phyloP scores from a whole-genome alignment of 1,140 invertebrate genomes.

The Aphaenogaster rudis region DNA sequence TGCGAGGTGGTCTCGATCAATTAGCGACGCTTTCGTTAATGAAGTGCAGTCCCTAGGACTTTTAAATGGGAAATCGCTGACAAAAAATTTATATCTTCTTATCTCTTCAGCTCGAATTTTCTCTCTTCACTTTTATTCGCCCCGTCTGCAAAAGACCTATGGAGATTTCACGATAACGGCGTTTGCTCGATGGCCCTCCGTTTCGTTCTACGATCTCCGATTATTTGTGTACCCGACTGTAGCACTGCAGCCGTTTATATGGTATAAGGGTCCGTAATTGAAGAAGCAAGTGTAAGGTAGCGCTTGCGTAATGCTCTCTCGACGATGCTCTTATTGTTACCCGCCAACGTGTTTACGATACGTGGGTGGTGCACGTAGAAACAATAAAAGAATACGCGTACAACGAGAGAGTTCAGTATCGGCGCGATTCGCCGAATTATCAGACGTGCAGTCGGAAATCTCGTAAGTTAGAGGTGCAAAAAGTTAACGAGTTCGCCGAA shows the following conservation, averaged over 20 bases:
- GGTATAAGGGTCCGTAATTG: slow-evolving; percentile 59
- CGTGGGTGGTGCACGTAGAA: slow-evolving; percentile 15
- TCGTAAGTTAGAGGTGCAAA: not conserved
- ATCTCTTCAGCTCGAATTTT: not conserved
- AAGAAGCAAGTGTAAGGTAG: slow-evolving; percentile 67
- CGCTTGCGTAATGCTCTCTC: slow-evolving; percentile 51
- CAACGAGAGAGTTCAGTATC: not conserved
- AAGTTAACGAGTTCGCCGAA: not conserved
- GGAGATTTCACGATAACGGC: not conserved
- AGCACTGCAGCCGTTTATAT: slow-evolving; percentile 16
- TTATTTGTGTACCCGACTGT: slow-evolving; percentile 42
- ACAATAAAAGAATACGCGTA: slow-evolving; percentile 22
- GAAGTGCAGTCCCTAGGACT: not conserved
- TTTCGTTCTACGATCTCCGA: slow-evolving; percentile 16
- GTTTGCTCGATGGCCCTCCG: too few relatives aligned
- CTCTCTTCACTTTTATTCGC: not conserved
- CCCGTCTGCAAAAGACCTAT: not conserved
- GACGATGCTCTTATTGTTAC: slow-evolving; percentile 45
- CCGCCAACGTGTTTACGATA: slow-evolving; percentile 43
- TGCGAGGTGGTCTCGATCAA: not conserved
- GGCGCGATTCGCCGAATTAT: slow-evolving; percentile 12
- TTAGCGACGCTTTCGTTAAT: not conserved
- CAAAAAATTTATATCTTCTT: not conserved
- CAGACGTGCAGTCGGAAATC: not conserved
- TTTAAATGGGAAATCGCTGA: not conserved